Evolutionary conservation across 2,113 vertebrate species (phyloP).

Genomic region (Pelusios castaneus): DNA sequence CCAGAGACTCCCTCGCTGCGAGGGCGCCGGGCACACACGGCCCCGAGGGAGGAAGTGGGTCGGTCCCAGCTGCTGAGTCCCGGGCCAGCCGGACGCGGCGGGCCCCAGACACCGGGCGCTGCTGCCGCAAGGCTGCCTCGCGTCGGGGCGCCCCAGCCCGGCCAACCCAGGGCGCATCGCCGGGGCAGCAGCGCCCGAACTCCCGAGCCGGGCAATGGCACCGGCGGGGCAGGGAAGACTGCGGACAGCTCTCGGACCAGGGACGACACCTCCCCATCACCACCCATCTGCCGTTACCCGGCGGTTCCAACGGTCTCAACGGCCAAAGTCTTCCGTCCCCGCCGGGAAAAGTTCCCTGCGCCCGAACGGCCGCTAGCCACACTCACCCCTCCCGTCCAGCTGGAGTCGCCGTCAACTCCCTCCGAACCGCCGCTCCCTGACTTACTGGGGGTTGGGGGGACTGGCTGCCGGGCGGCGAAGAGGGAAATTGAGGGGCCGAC

Average conservation of each 20-base stretch:
- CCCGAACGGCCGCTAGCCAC: not conserved
- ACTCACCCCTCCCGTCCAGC: slow-evolving; percentile 45
- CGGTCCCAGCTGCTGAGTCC: not conserved
- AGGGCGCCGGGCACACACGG: not conserved
- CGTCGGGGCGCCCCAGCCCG: not conserved
- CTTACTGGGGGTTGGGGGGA: slow-evolving; percentile 62
- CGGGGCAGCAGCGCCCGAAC: slow-evolving; percentile 7
- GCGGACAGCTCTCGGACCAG: slow-evolving; percentile 13
- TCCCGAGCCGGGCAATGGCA: slow-evolving; percentile 3
- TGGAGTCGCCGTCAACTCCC: not conserved
- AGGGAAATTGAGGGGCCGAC: not conserved
- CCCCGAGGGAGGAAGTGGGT: not conserved
- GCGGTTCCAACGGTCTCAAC: not conserved
- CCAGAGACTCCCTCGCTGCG: not conserved
- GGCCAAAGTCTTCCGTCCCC: not conserved
- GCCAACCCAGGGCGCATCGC: not conserved
- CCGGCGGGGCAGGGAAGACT: slow-evolving; percentile 30
- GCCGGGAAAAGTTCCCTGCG: slow-evolving; percentile 6
- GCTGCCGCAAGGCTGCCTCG: not conserved
- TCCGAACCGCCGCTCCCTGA: not conserved
- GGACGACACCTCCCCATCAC: too few relatives aligned
- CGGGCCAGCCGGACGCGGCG: not conserved
- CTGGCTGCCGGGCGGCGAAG: not conserved
- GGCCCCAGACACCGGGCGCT: not conserved
- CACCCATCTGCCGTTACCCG: not conserved